Base-by-base conservation (phyloP, 2,888 invertebrate species). In the Pammene fasciana region DNA sequence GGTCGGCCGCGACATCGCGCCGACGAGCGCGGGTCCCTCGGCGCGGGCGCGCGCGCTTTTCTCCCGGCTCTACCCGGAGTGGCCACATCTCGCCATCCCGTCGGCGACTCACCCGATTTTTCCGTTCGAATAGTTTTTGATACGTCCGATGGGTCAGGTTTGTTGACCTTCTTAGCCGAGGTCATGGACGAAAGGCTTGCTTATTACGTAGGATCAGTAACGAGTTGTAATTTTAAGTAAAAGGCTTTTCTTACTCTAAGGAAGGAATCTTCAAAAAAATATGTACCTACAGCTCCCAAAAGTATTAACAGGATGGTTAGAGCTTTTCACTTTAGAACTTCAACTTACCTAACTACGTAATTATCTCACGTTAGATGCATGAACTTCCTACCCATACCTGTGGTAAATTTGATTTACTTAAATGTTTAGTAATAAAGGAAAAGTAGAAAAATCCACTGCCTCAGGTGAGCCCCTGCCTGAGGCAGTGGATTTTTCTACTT, bases 71-170 rank as follows among this genome's bases (percentile, higher is more conserved):
- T 76, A 71, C 72, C 67, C 73, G 75, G 60, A 71, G 54, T 83
- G 83, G 86, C 72, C 76, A 75, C 65, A 73, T 77, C 76, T 79
- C 80, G 77, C 82, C 82, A 85, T 85, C 81, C 80, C 83, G 76
- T 76, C 82, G 82, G 72, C 78, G 76, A 78, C 77, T 78, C 77
- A 77, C 82, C 86, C 84, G 88, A 90, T 90, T 91, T 90, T 91
- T 90, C 88, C 89, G 83, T 86, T 86, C 85, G 88, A 85, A 86
- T 89, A 90, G 91, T 88, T 88, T 83, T 85, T 82, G 85, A 86
- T 88, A 85, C 75, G 77, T 76, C 84, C 79, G 78, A 80, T 81
- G 80, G 85, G 80, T 79, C 78, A 76, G 78, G 83, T 82, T 82
- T 81, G 80, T 82, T 88, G 88, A 86, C 87, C 87, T 65, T 78